phyloP scores from a whole-genome alignment of 2,113 vertebrate species.

The Anolis sagrei region DNA sequence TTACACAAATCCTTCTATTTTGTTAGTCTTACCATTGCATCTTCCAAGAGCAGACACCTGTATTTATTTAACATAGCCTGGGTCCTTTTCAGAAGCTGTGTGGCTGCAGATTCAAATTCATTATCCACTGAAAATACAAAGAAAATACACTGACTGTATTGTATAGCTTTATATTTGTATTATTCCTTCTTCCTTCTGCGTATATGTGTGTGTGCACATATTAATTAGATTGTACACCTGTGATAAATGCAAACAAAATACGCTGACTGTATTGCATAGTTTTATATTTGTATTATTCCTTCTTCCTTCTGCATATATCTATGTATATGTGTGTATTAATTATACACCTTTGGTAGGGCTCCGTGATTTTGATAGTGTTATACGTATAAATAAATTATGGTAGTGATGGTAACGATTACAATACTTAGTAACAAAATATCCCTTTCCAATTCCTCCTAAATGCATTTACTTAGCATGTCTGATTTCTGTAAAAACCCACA shows the following conservation, averaged over 20 bases:
- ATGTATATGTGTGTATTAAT: too few relatives aligned
- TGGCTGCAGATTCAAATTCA: conserved; percentile 92
- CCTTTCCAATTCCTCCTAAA: neutral
- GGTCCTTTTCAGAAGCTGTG: conserved; percentile 91
- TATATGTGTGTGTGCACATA: too few relatives aligned
- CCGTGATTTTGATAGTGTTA: too few relatives aligned
- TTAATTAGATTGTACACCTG: too few relatives aligned
- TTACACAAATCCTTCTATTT: neutral
- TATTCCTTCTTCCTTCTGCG: neutral
- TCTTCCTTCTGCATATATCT: too few relatives aligned
- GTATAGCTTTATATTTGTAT: conserved; percentile 10
- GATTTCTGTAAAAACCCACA: neutral
- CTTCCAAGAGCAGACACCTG: conserved; percentile 93
- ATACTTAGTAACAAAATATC: conserved; percentile 30
- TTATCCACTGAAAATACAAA: conserved; percentile 84
- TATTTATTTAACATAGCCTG: conserved; percentile 98
- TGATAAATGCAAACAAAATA: too few relatives aligned
- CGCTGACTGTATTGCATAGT: too few relatives aligned
- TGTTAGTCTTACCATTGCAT: conserved; percentile 87
- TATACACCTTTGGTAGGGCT: too few relatives aligned
- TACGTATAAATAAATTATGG: too few relatives aligned
- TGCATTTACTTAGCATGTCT: neutral
- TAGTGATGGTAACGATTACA: too few relatives aligned
- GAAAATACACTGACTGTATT: conserved; percentile 47
- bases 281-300: too few relatives aligned